A percentile compares a stretch with the other conserved stretches of the same genome.
These are phyloP conservation scores for Sympetrum striolatum DNA, from an alignment of 2,888 invertebrate genomes.

Conservation along the genomic window DNA sequence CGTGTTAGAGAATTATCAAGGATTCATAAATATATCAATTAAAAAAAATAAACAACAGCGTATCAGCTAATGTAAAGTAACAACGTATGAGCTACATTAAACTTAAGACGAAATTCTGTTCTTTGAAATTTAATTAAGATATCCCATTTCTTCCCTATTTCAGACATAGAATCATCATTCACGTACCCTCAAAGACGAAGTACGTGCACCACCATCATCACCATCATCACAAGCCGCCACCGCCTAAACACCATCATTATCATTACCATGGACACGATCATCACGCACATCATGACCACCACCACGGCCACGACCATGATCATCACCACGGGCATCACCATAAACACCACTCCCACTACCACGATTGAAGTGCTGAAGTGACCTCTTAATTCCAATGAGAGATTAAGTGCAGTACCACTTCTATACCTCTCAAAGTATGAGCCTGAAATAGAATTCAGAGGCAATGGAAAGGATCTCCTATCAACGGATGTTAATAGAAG, in stretches of 20 bases:
- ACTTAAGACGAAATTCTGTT: too few species aligned
- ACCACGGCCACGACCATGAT: not conserved
- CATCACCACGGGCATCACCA: not conserved
- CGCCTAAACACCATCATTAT: not conserved
- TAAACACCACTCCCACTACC: not conserved
- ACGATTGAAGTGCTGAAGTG: not conserved
- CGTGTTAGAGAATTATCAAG: too few species aligned
- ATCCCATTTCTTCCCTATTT: not conserved
- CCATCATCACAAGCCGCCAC: conserved; percentile 29
- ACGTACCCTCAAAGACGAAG: conserved; percentile 55
- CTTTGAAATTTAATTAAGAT: too few species aligned
- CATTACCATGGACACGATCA: conserved; percentile 13
- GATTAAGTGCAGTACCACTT: not conserved
- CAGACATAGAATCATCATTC: conserved; percentile 47
- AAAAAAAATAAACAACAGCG: too few species aligned
- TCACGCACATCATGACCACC: conserved; percentile 2
- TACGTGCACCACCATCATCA: conserved; percentile 67
- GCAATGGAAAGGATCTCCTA: too few species aligned
- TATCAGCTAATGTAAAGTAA: too few species aligned
- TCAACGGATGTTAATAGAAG: too few species aligned
- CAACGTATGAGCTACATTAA: too few species aligned
- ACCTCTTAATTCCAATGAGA: not conserved
- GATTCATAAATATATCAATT: too few species aligned
- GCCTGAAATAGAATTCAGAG: not conserved
- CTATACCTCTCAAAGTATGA: not conserved